A percentile compares a stretch with the other conserved stretches of the same genome.
These are phyloP conservation scores for Metopolophium dirhodum DNA, from an alignment of 1,140 invertebrate species.

Conservation along the genomic window DNA sequence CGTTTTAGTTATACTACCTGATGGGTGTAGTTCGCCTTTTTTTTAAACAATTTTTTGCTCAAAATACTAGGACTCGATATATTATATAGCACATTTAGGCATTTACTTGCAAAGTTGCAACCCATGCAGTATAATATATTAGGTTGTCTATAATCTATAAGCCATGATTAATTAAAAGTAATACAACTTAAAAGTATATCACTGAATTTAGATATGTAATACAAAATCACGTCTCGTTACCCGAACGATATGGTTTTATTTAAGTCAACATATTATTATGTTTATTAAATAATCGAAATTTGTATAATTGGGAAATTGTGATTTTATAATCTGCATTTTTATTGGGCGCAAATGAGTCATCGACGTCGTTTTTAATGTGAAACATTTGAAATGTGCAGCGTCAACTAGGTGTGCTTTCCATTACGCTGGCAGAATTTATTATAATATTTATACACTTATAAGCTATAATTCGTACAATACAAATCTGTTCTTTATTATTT, in stretches of 20 bases:
- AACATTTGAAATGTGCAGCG: background rate
- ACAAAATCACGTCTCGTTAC: too few relatives aligned
- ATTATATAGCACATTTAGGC: background rate
- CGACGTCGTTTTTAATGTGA: background rate
- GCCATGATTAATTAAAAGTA: too few relatives aligned
- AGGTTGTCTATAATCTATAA: too few relatives aligned
- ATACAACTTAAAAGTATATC: too few relatives aligned
- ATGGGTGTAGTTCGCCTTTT: background rate
- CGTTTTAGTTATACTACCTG: background rate
- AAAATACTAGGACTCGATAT: background rate
- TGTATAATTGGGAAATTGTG: background rate
- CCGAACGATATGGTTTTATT: background rate
- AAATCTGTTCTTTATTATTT: background rate
- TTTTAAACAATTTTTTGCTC: background rate
- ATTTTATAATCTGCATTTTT: background rate
- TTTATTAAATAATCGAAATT: background rate
- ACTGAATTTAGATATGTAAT: too few relatives aligned
- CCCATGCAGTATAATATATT: background rate
- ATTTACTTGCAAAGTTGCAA: background rate
- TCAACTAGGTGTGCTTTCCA: background rate
- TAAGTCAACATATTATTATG: background rate
- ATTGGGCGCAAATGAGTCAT: background rate
- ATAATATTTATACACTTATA: background rate
- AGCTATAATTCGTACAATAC: background rate
- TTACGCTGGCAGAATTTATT: background rate